Evolutionary conservation across 2,888 invertebrate genomes (phyloP), one percentile per base, ranked within the genome.

Genomic region (Leptinotarsa haldemani): DNA sequence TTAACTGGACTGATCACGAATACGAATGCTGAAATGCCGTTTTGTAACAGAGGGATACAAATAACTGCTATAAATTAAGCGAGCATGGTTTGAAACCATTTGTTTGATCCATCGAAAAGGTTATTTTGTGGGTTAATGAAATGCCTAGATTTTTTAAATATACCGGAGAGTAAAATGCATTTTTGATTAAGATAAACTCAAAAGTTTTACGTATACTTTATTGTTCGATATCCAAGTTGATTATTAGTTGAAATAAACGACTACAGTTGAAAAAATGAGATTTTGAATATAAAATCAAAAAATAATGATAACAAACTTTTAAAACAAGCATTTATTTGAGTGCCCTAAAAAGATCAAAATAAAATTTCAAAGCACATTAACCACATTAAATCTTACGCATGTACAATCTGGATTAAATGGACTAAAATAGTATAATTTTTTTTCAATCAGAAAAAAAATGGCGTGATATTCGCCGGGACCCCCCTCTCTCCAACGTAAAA

Each of bases 1-100:
- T 58, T 58, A 58, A 58, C 58, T 61, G 25, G 3, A 61, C 61
- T 40, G 61, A n/a, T 61, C 61, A 61, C 40, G 61, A 61, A 25
- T 40, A 25, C n/a, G n/a, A n/a, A 61, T 61, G 18, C 61, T 16
- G 4, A 61, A 25, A 61, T 61, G 7, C 61, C 61, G 30, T 61
- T 61, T 18, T n/a, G 18, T 30, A 30, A n/a, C 12, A 61, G n/a
- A 18, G 40, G n/a, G 30, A 61, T 61, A 7, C 61, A 61, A 61
- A 61, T 61, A 61, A 9, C 61, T 30, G 40, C n/a, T 61, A n/a
- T 61, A 30, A 30, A 61, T 30, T 61, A 18, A 61, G 30, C 25
- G 40, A 30, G 25, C 61, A 61, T 61, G 30, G 16, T 61, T 30
- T 61, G 61, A 30, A 61, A 40, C 40, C 30, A 30, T 61, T 16